phyloP scores from a whole-genome alignment of 1,140 invertebrate species.

The Drosophila navojoa region DNA sequence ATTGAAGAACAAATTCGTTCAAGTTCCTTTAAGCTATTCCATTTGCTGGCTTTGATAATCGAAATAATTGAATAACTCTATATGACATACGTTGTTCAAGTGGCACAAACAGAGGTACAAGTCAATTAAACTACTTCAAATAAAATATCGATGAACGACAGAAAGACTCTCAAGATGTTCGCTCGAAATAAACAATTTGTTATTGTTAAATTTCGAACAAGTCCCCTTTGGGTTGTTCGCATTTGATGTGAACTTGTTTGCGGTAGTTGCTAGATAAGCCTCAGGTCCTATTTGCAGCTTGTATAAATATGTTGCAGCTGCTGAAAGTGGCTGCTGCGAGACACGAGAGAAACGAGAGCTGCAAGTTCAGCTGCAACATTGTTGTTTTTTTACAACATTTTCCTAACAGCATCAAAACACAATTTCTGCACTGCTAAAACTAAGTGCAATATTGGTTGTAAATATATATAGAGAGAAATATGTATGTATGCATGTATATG shows the following conservation, averaged over 20 bases:
- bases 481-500: too few relatives aligned
- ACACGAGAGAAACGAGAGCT: neutral
- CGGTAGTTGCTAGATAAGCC: neutral
- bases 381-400: slow-evolving; percentile 7
- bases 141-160: too few relatives aligned
- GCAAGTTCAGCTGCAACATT: neutral
- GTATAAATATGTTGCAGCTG: neutral
- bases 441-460: neutral
- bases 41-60: too few relatives aligned
- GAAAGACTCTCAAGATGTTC: too few relatives aligned
- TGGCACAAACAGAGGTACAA: too few relatives aligned
- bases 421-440: neutral
- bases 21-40: too few relatives aligned
- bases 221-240: neutral
- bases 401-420: neutral
- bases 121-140: too few relatives aligned
- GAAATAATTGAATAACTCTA: too few relatives aligned
- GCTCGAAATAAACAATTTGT: neutral
- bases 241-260: neutral
- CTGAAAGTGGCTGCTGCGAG: neutral
- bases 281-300: neutral
- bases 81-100: too few relatives aligned
- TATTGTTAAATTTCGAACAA: neutral
- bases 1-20: too few relatives aligned
- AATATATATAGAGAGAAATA: neutral